Evolutionary conservation across 2,113 vertebrate genomes (phyloP).

Genomic region (Gadus macrocephalus): DNA sequence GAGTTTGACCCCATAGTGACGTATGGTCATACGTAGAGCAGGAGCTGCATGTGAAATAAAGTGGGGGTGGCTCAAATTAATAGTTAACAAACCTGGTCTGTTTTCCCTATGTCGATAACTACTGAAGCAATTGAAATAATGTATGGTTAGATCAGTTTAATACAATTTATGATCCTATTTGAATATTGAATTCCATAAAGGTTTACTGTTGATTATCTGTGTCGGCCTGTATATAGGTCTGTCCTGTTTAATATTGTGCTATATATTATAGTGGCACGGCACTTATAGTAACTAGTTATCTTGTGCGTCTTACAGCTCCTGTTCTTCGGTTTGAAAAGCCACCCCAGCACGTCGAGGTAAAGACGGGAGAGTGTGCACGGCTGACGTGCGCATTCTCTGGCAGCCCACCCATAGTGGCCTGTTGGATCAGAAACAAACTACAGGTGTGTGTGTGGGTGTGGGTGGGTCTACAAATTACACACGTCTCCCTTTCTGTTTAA

Average conservation of each 20-base stretch:
- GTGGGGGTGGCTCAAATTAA: too few relatives aligned
- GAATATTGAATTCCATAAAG: background rate
- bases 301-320: constrained; percentile 40
- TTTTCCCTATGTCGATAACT: background rate
- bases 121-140: too few relatives aligned
- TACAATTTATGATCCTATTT: too few relatives aligned
- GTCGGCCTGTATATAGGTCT: background rate
- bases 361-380: constrained; percentile 51
- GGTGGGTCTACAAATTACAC: too few relatives aligned
- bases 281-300: background rate
- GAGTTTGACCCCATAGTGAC: too few relatives aligned
- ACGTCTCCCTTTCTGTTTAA: too few relatives aligned
- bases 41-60: too few relatives aligned
- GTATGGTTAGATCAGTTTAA: too few relatives aligned
- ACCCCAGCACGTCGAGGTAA: constrained; percentile 57
- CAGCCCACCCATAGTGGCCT: constrained; percentile 65
- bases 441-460: constrained; percentile 49
- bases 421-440: constrained; percentile 74
- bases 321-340: constrained; percentile 58
- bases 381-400: constrained; percentile 64
- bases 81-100: too few relatives aligned
- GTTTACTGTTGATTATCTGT: background rate
- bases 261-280: background rate
- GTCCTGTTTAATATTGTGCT: background rate
- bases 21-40: too few relatives aligned